Base-by-base conservation (phyloP, 2,797 vertebrate genomes). In the Pangasius macronema region DNA sequence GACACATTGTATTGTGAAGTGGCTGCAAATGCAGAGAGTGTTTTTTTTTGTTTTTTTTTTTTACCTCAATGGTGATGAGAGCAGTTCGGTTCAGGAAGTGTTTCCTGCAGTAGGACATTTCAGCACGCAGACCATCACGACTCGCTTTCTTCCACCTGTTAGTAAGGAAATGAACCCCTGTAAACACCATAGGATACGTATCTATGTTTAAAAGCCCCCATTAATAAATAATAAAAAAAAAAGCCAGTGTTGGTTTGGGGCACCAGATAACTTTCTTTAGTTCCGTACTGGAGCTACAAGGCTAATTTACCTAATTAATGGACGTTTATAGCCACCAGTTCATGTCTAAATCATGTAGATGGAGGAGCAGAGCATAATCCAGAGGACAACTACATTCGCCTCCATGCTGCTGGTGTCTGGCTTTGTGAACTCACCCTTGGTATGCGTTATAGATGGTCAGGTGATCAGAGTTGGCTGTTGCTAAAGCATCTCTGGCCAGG, bases 391-490 rank as follows among this genome's bases (percentile, higher is more conserved):
- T 8, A 0, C 33, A 42, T 55, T 42, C 8, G 20, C 33, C 22
- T 24, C 1, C 3, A 0, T 27, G 57, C 57, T 82, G 36, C 27
- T 46, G 20, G 33, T 24, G 30, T 1, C 20, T 84, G 36, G 49
- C 6, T 49, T 65, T 5, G n/a, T 53, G 33, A 42, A 27, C 89
- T 85, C 96, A 99, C 99, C 98, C 97, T 13, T 97, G 88, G 79
- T 98, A 99, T 27, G 98, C 98, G 0, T 95, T 98, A 93, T 98
- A 99, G 92, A 99, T 97, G 0, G 98, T 99, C 92, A 99, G 94
- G 87, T 99, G 99, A 91, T 99, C 99, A 0, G 99, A 99, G 93
- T 95, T 97, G 33, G 97, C 95, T 51, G 97, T 46, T 9, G 97
- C 95, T 90, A 99, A 93, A 9, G 96, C 94, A 3, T 96, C 96